Evolutionary conservation across 2,797 vertebrate genomes (phyloP), one percentile per base, ranked within the genome.

Genomic region (Antrozous pallidus): DNA sequence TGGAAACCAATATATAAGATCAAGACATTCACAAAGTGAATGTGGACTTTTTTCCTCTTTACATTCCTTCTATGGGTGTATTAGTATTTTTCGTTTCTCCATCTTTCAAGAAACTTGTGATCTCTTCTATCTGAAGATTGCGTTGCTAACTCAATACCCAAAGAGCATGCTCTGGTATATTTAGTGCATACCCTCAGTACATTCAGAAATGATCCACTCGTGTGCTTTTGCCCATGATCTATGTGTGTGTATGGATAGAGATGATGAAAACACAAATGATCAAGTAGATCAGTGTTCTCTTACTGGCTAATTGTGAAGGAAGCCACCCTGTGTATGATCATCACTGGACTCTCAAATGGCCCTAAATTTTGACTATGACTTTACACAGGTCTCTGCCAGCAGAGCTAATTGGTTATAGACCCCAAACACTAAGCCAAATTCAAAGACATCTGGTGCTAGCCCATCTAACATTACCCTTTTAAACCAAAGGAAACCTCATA

Each of bases 401-500:
- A 10, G 47, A 74, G 38, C 61, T 88, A 65, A 75, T 28, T 38
- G 77, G 28, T 47, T 88, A 80, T 11, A 69, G 75, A 69, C 36
- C 36, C 63, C 49, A 69, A 78, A 91, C 73, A 54, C 10, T 92
- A 81, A 83, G 63, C n/a, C 69, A 73, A 85, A 33, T 88, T 90
- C 86, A 94, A 89, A 95, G 69, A 56, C 11, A 73, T 69, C 26
- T 91, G n/a, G 18, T 85, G 6, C 10, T 24, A 58, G 42, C 61
- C 61, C 85, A 88, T 6, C 77, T 70, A 58, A 84, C n/a, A 6
- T 54, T 84, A 56, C 14, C 36, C 47, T 88, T 86, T 77, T 78
- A 88, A 87, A 77, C 28, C n/a, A 91, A 82, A 82, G 45, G 42
- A 83, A 91, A 33, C 10, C 6, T 82, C 18, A 45, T 18, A 17